Conservation (phyloP, 2,888 invertebrate genomes). For the Leucophora obtusa region DNA sequence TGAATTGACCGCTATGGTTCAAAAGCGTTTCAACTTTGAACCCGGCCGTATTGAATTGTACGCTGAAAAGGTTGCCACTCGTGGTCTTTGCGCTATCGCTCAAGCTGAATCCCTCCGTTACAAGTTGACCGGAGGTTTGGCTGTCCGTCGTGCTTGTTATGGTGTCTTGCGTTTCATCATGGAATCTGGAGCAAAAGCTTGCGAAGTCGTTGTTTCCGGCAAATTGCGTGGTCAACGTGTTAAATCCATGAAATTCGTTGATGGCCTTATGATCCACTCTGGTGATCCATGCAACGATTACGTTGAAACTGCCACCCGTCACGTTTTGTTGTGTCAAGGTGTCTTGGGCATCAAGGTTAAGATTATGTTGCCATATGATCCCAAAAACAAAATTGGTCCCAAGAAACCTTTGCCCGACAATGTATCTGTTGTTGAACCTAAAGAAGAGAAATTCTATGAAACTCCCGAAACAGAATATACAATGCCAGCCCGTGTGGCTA, state of each 20-base stretch:
- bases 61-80: conserved; percentile 98
- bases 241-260: conserved; percentile 99
- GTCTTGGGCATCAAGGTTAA: conserved; percentile 91
- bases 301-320: conserved; percentile 98
- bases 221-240: conserved; percentile 99
- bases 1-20: conserved; percentile 98
- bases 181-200: conserved; percentile 98
- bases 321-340: conserved; percentile 96
- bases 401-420: conserved; percentile 98
- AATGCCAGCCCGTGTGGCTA: conserved; percentile 69
- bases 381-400: conserved; percentile 97
- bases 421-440: conserved; percentile 97
- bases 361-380: conserved; percentile 99
- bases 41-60: conserved; percentile 97
- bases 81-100: conserved; percentile 99
- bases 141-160: conserved; percentile 95
- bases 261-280: conserved; percentile 99
- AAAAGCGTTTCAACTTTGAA: conserved; percentile 97
- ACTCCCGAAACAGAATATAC: conserved; percentile 79
- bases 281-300: conserved; percentile 99
- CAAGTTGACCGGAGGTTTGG: conserved; percentile 96
- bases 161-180: conserved; percentile 99
- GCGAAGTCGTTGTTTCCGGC: conserved; percentile 99
- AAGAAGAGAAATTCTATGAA: conserved; percentile 88
- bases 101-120: conserved; percentile 99